Evolutionary conservation across 2,888 invertebrate genomes (phyloP), one percentile per base, ranked within the genome.

Genomic region (Lasioglossum villosulum): DNA sequence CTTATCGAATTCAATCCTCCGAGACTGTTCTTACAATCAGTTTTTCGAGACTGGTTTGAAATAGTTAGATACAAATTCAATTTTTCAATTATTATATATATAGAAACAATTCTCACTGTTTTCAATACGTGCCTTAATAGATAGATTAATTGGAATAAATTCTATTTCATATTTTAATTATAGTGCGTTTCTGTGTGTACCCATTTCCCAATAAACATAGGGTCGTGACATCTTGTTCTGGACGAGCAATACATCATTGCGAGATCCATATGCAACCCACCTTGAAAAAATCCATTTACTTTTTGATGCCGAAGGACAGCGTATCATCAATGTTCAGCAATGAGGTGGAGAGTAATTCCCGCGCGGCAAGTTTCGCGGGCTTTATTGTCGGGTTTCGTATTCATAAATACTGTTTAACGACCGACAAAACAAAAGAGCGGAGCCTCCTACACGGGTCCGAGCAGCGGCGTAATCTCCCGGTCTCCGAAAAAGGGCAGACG

Each of bases 401-500:
- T 63, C 63, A 63, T 63, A 63, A 63, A 63, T 63, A 63, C 30
- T 19, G 63, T 63, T 63, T 63, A 42, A 71, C 71, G 71, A 42
- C 42, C 42, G 42, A 45, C 71, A 27, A 71, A 71, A 42, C 71
- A 71, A 19, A 48, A 37, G 39, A 39, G n/a, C 34, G 37, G n/a
- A 70, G n/a, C 39, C 70, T n/a, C 70, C 70, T 68, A 68, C 70
- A 39, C 70, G n/a, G 70, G n/a, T n/a, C n/a, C 39, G 37, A 2
- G 23, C 39, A n/a, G 0, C 70, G 14, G 23, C n/a, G 70, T 39
- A n/a, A 70, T 39, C 70, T n/a, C 39, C 39, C 4, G n/a, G 70
- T 2, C 68, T 59, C 73, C 73, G 66, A 76, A 45, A 76, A 82
- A 68, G 52, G 48, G 66, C 76, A 23, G 56, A 52, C 23, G 19